A percentile compares a stretch with the other conserved stretches of the same genome.
Conservation (phyloP, 2,888 invertebrate genomes). For the Mimas tiliae region DNA sequence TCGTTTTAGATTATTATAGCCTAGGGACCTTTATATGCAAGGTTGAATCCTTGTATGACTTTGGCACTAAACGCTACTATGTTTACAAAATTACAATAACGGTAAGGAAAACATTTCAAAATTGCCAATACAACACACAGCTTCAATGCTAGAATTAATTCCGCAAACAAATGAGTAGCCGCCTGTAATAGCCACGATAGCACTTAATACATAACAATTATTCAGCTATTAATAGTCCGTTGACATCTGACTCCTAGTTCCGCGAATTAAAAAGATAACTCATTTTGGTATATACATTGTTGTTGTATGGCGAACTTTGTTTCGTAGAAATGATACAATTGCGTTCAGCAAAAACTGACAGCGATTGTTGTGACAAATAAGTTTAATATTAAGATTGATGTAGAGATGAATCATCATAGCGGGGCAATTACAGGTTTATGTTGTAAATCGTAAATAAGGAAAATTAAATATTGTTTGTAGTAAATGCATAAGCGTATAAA, state of each 20-base stretch:
- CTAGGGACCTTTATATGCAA: neutral
- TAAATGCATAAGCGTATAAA: neutral
- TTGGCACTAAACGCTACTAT: too few relatives aligned
- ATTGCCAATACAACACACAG: too few relatives aligned
- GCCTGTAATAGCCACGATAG: conserved; percentile 35
- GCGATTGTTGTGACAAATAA: conserved; percentile 70
- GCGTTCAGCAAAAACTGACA: conserved; percentile 72
- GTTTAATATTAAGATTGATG: conserved; percentile 60
- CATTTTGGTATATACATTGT: conserved; percentile 50
- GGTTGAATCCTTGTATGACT: neutral
- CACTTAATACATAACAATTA: conserved; percentile 37
- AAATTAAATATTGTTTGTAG: neutral
- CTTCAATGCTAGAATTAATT: conserved; percentile 11
- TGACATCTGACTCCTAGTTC: conserved; percentile 45
- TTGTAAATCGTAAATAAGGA: neutral
- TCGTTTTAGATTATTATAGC: too few relatives aligned
- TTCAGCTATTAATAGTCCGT: conserved; percentile 47
- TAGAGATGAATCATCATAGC: conserved; percentile 57
- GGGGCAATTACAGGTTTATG: neutral
- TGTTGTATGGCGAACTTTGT: conserved; percentile 37
- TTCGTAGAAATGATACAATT: conserved; percentile 64
- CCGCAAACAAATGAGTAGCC: conserved; percentile 30
- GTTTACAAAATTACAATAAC: neutral
- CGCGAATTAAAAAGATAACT: conserved; percentile 51
- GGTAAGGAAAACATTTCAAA: neutral